Evolutionary conservation across 1,140 invertebrate genomes (phyloP), one percentile per base, ranked within the genome.

Genomic region (Lineus longissimus): DNA sequence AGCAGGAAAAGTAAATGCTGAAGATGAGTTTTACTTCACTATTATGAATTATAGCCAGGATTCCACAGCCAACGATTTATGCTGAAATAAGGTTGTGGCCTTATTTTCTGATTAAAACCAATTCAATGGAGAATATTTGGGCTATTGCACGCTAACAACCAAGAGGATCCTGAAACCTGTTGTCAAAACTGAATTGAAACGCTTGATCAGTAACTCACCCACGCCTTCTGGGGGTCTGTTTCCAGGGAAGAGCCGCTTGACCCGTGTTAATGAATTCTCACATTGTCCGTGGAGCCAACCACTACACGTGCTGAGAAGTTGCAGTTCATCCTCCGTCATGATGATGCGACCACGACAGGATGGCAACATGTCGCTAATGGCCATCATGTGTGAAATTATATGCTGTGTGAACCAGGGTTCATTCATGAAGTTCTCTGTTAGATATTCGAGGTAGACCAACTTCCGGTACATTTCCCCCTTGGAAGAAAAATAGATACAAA

Each of bases 401-500:
- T 76, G 73, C 17, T 71, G 63, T 19, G 75, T 67, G 59, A 73
- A 76, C 67, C 70, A 70, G 7, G 72, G 31, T 1, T 67, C 67
- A 6, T 69, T 70, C 25, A 68, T 68, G 68, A 76, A 78, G 43
- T 76, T 69, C 40, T 65, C 30, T 1, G 63, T 63, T 58, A 76
- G 31, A 62, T 74, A 71, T 4, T 72, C 66, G 15, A 78, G 62
- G 33, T 76, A 75, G 2, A 75, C 62, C 22, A 75, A 67, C 60
- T 67, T 74, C 30, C 73, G 63, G 63, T 69, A 78, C 55, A 70
- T 51, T 36, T 76, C 75, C 13, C 76, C 71, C 76, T 77, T 64
- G 13, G 63, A 63, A 62, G n/a, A 59, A 29, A 57, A 58, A 57
- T 23, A n/a, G 0, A 64, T 2, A 22, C n/a, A n/a, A n/a, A n/a